Conservation (phyloP, 1,140 invertebrate species). For the Lithobius niger region DNA sequence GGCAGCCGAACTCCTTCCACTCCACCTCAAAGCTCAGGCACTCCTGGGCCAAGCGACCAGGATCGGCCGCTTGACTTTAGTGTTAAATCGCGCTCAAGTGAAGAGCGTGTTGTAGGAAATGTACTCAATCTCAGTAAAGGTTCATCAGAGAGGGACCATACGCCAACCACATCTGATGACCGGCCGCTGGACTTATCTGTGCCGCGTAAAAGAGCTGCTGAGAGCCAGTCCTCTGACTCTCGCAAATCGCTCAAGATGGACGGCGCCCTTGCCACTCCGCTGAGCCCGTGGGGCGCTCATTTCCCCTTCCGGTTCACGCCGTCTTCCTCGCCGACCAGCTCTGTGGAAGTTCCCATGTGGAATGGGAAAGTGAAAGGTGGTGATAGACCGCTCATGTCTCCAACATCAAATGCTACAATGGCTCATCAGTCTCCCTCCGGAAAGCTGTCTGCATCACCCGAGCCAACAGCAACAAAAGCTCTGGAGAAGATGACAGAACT, state of each 20-base stretch:
- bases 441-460: background rate
- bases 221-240: constrained; percentile 46
- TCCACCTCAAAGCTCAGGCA: constrained; percentile 31
- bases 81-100: constrained; percentile 45
- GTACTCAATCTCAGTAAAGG: constrained; percentile 52
- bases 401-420: constrained; percentile 5
- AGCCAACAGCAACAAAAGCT: constrained; percentile 61
- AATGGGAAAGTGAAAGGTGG: constrained; percentile 10
- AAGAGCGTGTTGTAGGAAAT: too few relatives aligned
- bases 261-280: constrained; percentile 10
- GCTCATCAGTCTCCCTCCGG: constrained; percentile 2
- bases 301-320: constrained; percentile 13
- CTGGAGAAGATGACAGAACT: constrained; percentile 83
- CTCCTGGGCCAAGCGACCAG: background rate
- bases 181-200: constrained; percentile 66
- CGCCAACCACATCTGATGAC: constrained; percentile 40
- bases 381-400: background rate
- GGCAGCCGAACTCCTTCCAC: constrained; percentile 44
- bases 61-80: constrained; percentile 51
- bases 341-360: constrained; percentile 11
- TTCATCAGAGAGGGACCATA: constrained; percentile 32
- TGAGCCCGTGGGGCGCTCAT: constrained; percentile 15
- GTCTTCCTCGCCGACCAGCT: constrained; percentile 5
- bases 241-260: constrained; percentile 49
- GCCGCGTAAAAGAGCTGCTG: constrained; percentile 47